These are phyloP conservation scores for Diphyllodes magnificus DNA, from an alignment of 2,113 vertebrate genomes.

Conservation along the genomic window DNA sequence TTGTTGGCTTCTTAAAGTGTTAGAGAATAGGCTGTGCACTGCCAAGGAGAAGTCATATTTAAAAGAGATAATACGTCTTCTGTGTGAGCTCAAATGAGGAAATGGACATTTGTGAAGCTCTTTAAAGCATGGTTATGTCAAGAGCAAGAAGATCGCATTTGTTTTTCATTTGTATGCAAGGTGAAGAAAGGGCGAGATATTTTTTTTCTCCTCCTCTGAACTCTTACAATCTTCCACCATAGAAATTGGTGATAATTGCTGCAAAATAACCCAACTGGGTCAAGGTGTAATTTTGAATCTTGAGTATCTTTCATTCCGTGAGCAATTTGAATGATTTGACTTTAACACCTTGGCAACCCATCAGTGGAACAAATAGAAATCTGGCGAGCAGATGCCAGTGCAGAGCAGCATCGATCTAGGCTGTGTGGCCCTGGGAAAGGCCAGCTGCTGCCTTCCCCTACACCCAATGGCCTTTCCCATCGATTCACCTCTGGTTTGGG, in stretches of 20 bases:
- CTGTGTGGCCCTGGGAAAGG: background rate
- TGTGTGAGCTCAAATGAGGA: conserved; percentile 10
- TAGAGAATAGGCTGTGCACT: background rate
- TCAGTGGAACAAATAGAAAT: background rate
- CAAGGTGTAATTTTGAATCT: conserved; percentile 11
- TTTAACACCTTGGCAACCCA: conserved; percentile 4
- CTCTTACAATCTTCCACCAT: background rate
- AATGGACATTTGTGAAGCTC: conserved; percentile 19
- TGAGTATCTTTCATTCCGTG: background rate
- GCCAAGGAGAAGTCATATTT: conserved; percentile 27
- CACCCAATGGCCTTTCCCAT: background rate
- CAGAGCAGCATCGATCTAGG: background rate
- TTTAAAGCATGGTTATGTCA: conserved; percentile 36
- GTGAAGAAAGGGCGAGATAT: background rate
- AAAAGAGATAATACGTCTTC: conserved; percentile 22
- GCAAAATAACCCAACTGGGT: background rate
- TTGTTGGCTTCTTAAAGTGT: conserved; percentile 11
- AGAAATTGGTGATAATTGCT: conserved; percentile 13
- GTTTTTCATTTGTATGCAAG: conserved; percentile 31
- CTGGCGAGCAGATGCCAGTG: background rate
- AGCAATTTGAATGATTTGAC: background rate
- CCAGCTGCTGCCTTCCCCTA: background rate
- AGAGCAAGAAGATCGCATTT: conserved; percentile 16
- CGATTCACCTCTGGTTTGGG: background rate
- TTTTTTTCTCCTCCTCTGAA: background rate